Conservation (phyloP, 2,888 invertebrate genomes). For the Dolichomitus sp. region DNA sequence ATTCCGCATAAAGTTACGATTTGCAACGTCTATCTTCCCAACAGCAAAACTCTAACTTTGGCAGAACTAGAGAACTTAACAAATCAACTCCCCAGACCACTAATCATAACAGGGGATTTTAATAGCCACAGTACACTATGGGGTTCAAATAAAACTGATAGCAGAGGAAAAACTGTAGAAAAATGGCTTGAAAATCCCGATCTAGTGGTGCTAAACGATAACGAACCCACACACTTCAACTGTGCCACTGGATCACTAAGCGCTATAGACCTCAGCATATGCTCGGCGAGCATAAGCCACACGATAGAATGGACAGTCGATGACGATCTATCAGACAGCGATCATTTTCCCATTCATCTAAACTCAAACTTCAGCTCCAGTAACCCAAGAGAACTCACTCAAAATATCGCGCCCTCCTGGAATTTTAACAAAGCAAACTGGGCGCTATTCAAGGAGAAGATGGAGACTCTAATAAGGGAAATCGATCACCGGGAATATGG, state of each 20-base stretch:
- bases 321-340: too few species aligned
- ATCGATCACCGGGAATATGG: not conserved
- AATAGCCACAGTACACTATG: constrained; percentile 62
- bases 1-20: constrained; percentile 39
- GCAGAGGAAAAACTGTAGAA: constrained; percentile 63
- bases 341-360: too few species aligned
- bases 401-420: not conserved
- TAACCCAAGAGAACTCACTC: not conserved
- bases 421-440: constrained; percentile 27
- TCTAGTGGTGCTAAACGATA: not conserved
- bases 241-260: too few species aligned
- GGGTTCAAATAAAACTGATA: constrained; percentile 54
- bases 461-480: constrained; percentile 1
- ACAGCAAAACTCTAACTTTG: constrained; percentile 5
- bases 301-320: too few species aligned
- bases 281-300: too few species aligned
- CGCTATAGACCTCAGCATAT: too few species aligned
- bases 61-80: constrained; percentile 47
- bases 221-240: not conserved
- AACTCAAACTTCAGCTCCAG: not conserved
- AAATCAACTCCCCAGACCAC: constrained; percentile 66
- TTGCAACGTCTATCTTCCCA: constrained; percentile 59
- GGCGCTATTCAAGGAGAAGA: not conserved
- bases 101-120: constrained; percentile 70
- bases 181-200: constrained; percentile 1